Base-by-base conservation (phyloP, 1,140 invertebrate species). In the Halictus rubicundus region DNA sequence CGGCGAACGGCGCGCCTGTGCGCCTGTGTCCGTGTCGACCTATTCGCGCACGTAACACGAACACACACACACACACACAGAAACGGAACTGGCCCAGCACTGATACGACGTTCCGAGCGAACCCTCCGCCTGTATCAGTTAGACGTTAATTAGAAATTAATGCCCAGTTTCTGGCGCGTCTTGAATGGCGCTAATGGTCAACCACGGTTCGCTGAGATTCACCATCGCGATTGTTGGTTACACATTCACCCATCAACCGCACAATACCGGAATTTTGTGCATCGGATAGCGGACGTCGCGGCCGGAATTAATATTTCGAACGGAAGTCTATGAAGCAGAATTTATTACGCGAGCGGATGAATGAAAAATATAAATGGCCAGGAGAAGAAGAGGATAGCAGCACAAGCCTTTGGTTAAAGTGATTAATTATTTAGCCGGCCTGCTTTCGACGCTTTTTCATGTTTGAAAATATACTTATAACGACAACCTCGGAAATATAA, bases 111-210 rank as follows among this genome's bases (percentile, higher is more conserved):
- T 27, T 54, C 19, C 37, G 8, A 27, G 23, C 49, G 39, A 19
- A 21, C 52, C 74, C 37, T 23, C 60, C 54, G 37, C 16, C 71
- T 77, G 66, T 82, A 86, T 81, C 78, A 75, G 82, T 90, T 89
- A 87, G 83, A 75, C 66, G 82, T 84, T 91, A 90, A 90, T 90
- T 90, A 90, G 88, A 89, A 90, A 91, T 91, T 90, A 90, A 91
- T 90, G 83, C 81, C 73, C 59, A 59, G 64, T 54, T 68, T 74
- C 75, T 70, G 77, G 85, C 74, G 78, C 59, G 80, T 80, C 85
- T 89, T 82, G 87, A 89, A 90, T 83, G 80, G 82, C 81, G 79
- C 89, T 87, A 88, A 87, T 88, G 84, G 86, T 78, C 78, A 86
- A 85, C 76, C 73, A 77, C 76, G 66, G 61, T 66, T 68, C 72